A percentile compares a stretch with the other conserved stretches of the same genome.
These are phyloP conservation scores for Cebidichthys violaceus DNA, from an alignment of 2,113 vertebrate species.

Conservation along the genomic window DNA sequence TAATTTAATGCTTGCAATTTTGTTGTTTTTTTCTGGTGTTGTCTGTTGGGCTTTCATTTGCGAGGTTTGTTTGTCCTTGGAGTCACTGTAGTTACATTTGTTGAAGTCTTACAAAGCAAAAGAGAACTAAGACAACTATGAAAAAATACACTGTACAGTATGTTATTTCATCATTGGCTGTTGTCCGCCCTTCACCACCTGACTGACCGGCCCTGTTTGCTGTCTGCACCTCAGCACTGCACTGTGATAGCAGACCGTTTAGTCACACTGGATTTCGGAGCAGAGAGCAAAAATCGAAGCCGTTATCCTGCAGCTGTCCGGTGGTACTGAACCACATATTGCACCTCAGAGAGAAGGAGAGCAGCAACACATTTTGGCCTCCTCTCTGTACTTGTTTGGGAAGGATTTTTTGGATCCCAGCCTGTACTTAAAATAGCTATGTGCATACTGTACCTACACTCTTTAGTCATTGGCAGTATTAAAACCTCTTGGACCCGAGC, in stretches of 20 bases:
- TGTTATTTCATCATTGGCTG: background rate
- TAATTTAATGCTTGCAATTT: background rate
- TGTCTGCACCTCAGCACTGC: slow-evolving; percentile 10
- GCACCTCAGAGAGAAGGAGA: slow-evolving; percentile 15
- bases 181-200: background rate
- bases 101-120: background rate
- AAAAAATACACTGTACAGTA: background rate
- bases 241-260: slow-evolving; percentile 24
- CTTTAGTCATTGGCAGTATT: slow-evolving; percentile 46
- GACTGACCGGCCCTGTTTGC: background rate
- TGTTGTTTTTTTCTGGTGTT: background rate
- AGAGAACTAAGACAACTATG: background rate
- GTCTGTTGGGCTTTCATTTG: background rate
- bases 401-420: slow-evolving; percentile 29
- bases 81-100: background rate
- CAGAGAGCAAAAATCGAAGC: slow-evolving; percentile 15
- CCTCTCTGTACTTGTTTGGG: slow-evolving; percentile 32
- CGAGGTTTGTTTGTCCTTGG: slow-evolving; percentile 16
- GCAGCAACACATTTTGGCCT: slow-evolving; percentile 32
- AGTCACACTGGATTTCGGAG: slow-evolving; percentile 21
- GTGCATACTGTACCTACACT: slow-evolving; percentile 41
- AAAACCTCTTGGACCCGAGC: too few relatives aligned
- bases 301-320: slow-evolving; percentile 38
- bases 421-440: slow-evolving; percentile 45
- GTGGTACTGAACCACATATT: slow-evolving; percentile 11